phyloP scores from a whole-genome alignment of 2,113 vertebrate genomes.

The Eira barbara region DNA sequence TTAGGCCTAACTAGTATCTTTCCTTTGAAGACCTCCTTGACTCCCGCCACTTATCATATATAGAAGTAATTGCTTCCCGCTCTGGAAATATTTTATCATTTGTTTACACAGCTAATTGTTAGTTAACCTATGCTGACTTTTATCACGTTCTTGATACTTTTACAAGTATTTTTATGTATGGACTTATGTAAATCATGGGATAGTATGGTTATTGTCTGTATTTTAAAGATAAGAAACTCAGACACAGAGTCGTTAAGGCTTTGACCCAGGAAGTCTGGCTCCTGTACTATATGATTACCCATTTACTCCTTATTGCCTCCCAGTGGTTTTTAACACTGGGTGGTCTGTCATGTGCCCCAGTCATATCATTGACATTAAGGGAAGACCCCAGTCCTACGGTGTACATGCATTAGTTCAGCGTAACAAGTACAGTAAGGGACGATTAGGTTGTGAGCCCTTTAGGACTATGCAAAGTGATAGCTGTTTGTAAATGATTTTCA shows the following conservation, averaged over 20 bases:
- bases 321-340: background rate
- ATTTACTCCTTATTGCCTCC: background rate
- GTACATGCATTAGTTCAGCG: background rate
- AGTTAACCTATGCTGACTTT: too few species aligned
- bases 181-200: background rate
- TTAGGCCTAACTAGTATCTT: background rate
- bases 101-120: background rate
- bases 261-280: background rate
- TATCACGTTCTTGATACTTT: background rate
- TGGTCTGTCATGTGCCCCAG: background rate
- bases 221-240: background rate
- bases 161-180: background rate
- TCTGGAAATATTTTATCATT: background rate
- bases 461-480: background rate
- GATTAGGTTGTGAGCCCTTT: background rate
- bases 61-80: background rate
- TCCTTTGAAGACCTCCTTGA: background rate
- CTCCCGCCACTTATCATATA: background rate
- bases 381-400: background rate
- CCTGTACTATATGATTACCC: background rate
- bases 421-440: background rate
- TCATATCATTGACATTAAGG: background rate
- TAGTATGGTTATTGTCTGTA: background rate
- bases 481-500: slow-evolving; percentile 13
- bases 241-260: background rate